Percentiles rank a stretch among this genome's conserved stretches.
Conservation (phyloP, 1,140 invertebrate species). For the Danaus melanippus region DNA sequence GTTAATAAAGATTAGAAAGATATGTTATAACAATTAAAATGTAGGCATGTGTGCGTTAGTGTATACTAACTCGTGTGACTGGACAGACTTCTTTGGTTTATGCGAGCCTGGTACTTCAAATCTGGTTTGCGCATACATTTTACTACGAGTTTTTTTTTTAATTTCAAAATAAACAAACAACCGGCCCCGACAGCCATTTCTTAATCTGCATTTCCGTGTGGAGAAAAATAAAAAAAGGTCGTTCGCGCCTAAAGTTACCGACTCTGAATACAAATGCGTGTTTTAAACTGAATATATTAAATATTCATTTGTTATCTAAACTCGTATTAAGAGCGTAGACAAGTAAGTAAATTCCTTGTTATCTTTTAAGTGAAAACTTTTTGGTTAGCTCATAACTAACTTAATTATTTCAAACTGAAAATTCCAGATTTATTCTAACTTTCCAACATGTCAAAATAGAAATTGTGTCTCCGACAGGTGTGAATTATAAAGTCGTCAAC, state of each 20-base stretch:
- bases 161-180: conserved; percentile 58
- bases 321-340: conserved; percentile 1
- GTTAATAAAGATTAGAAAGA: conserved; percentile 38
- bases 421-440: no score
- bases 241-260: conserved; percentile 58
- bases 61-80: conserved; percentile 44
- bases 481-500: no score
- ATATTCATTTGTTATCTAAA: conserved; percentile 17
- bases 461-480: no score
- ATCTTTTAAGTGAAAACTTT: no score
- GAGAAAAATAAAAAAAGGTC: conserved; percentile 61
- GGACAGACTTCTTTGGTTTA: conserved; percentile 40
- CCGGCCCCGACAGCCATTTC: conserved; percentile 56
- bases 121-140: conserved; percentile 68
- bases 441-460: no score
- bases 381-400: no score
- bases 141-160: conserved; percentile 57
- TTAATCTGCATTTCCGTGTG: conserved; percentile 67
- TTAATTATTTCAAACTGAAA: no score
- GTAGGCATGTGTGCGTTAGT: conserved; percentile 44
- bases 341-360: no score
- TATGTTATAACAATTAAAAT: conserved; percentile 45
- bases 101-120: conserved; percentile 61
- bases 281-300: conserved; percentile 30
- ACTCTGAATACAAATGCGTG: conserved; percentile 41